Base-by-base conservation (phyloP, 2,797 vertebrate species). In the Cyprinella venusta region DNA sequence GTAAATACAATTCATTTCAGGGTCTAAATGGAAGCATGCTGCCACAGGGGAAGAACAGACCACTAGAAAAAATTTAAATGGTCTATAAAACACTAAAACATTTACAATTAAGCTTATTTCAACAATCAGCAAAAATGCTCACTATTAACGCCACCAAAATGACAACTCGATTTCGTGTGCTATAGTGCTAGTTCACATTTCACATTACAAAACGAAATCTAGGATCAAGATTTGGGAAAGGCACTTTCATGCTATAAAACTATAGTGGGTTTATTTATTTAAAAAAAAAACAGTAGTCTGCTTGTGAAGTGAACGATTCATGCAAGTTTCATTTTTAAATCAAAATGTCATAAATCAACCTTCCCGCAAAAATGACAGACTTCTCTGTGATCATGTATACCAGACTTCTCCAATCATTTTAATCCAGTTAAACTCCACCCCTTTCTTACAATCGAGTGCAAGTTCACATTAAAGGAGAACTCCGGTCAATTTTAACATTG, bases 1-100 rank as follows among this genome's bases (percentile, higher is more conserved):
- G 81, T 86, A 86, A 86, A 79, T 71, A 72, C 48, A 83, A 83
- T 79, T 61, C 74, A 48, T 75, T 52, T 64, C 70, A 85, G 54
- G 52, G 74, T 61, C 63, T 80, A 77, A 75, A 80, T 26, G 70
- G 76, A 76, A 82, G 61, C 33, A n/a, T 76, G 36, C 50, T 33
- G 42, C 75, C 82, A 83, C 82, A 78, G 67, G 82, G 54, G 64
- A 70, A 38, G 42, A 78, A 63, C 52, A n/a, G 26, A 59, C 40
- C 5, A n/a, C 40, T 13, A 24, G 10, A 70, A 83, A 48, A 65
- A 71, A 69, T 83, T 77, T 13, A 45, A 69, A 69, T 15, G 64
- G 12, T 76, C 54, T 36, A 61, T 40, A 69, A 61, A 83, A 69
- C 21, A 19, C 45, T 15, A 76, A 74, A 82, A 82, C 19, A 61